Evolutionary conservation across 2,888 invertebrate genomes (phyloP), one percentile per base, ranked within the genome.

Genomic region (Monochamus alternatus): DNA sequence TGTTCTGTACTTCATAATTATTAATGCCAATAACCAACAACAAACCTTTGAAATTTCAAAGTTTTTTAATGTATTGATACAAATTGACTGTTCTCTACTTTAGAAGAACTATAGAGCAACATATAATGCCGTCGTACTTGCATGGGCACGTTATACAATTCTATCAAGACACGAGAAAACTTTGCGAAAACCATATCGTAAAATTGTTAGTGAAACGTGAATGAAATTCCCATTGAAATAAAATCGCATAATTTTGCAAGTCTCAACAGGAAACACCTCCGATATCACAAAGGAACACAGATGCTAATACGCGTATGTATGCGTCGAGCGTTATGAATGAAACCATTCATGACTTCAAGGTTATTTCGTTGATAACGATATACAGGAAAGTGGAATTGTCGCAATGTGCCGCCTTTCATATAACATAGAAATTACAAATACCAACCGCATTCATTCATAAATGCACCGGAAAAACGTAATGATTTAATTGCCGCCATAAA

Each of bases 391-490:
- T 73, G 32, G 66, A 32, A 59, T 66, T 55, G 67, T 58, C 58
- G 73, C 59, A 63, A n/a, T 67, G 52, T 12, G 12, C 47, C 60
- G n/a, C 68, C 59, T 67, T 67, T 67, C 73, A 74, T 73, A 65
- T 14, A 60, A 64, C 69, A 58, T 44, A 59, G 38, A 59, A 69
- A 69, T 74, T 51, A 71, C 67, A 58, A 58, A 70, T 63, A 43
- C 30, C 65, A 59, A 60, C 65, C 70, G 43, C 52, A 62, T 62
- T 62, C 71, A 75, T 75, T 75, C 66, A 75, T 75, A 67, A 75
- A 75, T 14, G 60, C 55, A 44, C 43, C 55, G 38, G 32, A 44
- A 47, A 67, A 52, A 12, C 22, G 67, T 75, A 71, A 74, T 22
- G 69, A 69, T 64, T 60, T 59, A 65, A 75, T 70, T 65, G 75